These are phyloP conservation scores for Dendronephthya gigantea DNA, from an alignment of 64 coral and sea anemone species.

Conservation along the genomic window DNA sequence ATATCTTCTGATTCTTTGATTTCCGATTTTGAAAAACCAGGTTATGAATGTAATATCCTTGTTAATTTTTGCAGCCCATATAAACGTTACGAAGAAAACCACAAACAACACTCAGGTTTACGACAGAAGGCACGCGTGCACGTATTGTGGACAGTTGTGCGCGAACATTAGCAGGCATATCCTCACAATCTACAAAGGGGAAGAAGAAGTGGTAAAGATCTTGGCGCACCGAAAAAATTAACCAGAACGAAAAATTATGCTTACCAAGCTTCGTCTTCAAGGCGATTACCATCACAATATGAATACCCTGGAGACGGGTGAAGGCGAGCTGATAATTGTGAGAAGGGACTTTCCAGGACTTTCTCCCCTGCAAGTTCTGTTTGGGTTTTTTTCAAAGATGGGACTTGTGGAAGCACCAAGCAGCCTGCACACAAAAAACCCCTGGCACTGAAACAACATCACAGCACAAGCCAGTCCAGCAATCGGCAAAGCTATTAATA, in stretches of 20 bases:
- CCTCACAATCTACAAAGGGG: neutral
- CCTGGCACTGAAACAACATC: too few relatives aligned
- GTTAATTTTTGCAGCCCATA: too few relatives aligned
- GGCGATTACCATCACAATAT: conserved; percentile 51
- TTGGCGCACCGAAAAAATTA: conserved; percentile 26
- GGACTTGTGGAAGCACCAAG: conserved; percentile 40
- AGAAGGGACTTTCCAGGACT: conserved; percentile 16
- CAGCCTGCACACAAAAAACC: neutral
- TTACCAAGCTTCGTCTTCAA: conserved; percentile 29
- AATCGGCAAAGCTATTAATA: neutral
- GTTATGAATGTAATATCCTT: too few relatives aligned
- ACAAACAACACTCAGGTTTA: neutral
- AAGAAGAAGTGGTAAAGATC: conserved; percentile 34
- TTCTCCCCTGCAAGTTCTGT: conserved; percentile 34
- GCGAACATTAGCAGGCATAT: conserved; percentile 41
- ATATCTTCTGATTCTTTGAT: neutral
- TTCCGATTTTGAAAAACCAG: too few relatives aligned
- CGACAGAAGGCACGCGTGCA: too few relatives aligned
- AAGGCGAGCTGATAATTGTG: neutral
- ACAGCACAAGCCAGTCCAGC: neutral
- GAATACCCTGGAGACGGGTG: conserved; percentile 14
- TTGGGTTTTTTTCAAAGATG: conserved; percentile 21
- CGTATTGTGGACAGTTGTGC: conserved; percentile 30
- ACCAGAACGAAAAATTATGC: conserved; percentile 13
- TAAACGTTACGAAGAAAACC: neutral